Base-by-base conservation (phyloP, 2,888 invertebrate species). In the Sesia apiformis region DNA sequence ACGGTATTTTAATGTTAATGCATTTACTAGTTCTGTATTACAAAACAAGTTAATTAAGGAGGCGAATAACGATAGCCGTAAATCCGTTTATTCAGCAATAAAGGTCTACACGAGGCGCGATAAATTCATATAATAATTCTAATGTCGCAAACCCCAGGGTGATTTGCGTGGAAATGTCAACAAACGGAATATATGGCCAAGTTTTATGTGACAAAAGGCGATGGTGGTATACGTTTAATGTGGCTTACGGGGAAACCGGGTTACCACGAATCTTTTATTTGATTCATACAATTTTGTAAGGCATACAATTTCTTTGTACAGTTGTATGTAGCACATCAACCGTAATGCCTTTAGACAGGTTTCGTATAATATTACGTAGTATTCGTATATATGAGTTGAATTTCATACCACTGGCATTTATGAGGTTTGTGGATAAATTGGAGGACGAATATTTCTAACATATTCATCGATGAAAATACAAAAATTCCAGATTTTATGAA, bases 111-210 rank as follows among this genome's bases (percentile, higher is more conserved):
- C 23, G 23, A 23, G 23, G 23, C 23, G 23, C 23, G 23, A 46
- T 67, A 61, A 64, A 66, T 68, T 5, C 58, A 57, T 58, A 58
- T 62, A 61, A 65, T 60, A 67, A 63, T 59, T 62, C 56, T 60
- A 61, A 61, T 56, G 63, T 62, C 65, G 58, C 63, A 65, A 55
- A 46, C 64, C 63, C 60, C 62, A 57, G 56, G 57, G 60, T 55
- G 56, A 58, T 56, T 53, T 53, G 49, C 51, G 54, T 55, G 61
- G 61, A 60, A 63, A 57, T 68, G 63, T 60, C 65, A 63, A 61
- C 60, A 56, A 54, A 50, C 49, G 43, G 58, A 53, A 61, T 58
- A 61, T 63, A 61, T 58, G 59, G 57, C 60, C 58, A 53, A 63
- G 58, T 60, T 67, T 66, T 60, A 65, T 58, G 60, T 58, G 58